Percentiles rank a stretch among this genome's conserved stretches.
phyloP scores from a whole-genome alignment of 2,113 vertebrate genomes.

The Tragelaphus scriptus region DNA sequence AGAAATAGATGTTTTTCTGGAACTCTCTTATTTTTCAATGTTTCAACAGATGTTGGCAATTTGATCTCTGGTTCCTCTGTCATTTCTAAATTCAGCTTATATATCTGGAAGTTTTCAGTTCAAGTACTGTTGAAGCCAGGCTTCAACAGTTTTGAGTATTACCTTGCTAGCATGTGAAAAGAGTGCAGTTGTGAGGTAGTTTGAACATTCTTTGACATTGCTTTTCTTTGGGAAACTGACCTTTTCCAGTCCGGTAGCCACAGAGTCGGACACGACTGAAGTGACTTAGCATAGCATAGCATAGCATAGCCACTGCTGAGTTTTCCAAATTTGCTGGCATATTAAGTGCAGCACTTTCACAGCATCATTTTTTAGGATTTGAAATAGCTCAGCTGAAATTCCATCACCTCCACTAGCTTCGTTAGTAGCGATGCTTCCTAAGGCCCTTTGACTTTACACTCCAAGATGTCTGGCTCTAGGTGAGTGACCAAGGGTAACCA shows the following conservation, averaged over 20 bases:
- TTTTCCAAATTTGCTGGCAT: neutral
- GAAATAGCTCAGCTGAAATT: neutral
- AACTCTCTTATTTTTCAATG: neutral
- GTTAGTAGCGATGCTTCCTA: neutral
- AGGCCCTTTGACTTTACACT: neutral
- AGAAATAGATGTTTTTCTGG: neutral
- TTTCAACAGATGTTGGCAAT: neutral
- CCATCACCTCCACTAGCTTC: neutral
- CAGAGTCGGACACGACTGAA: too few relatives aligned
- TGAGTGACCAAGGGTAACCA: neutral
- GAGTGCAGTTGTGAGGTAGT: neutral
- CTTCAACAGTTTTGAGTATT: neutral
- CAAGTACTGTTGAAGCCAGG: neutral
- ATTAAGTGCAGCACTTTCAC: neutral
- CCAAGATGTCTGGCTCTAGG: neutral
- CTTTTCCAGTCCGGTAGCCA: neutral
- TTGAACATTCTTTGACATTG: neutral
- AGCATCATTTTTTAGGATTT: neutral
- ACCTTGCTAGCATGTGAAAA: neutral
- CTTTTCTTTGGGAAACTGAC: neutral
- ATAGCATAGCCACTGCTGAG: neutral
- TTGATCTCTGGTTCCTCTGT: neutral
- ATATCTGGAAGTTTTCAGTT: neutral
- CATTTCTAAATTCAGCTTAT: neutral
- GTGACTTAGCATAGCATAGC: too few relatives aligned